Conservation (phyloP, 2,888 invertebrate genomes). For the Platerodrilus igneus region DNA sequence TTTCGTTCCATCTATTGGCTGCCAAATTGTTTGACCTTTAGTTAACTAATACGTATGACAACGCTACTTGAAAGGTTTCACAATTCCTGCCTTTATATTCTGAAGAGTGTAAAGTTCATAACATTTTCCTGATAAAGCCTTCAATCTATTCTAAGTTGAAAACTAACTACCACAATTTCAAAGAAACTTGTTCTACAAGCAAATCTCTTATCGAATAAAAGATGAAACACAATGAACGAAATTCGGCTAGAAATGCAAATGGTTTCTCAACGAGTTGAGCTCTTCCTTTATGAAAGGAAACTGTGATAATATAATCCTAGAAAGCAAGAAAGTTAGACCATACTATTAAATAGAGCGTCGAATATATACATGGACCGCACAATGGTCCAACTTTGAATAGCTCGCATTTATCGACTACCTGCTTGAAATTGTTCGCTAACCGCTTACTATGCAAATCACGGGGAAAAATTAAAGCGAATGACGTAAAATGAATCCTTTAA, state of each 20-base stretch:
- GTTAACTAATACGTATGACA: no score
- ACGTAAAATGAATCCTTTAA: constrained; percentile 15
- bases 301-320: constrained; percentile 32
- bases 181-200: no score
- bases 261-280: constrained; percentile 25
- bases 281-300: constrained; percentile 31
- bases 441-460: constrained; percentile 18
- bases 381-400: constrained; percentile 17
- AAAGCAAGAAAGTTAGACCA: constrained; percentile 30
- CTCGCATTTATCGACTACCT: constrained; percentile 27
- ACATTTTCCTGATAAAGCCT: no score
- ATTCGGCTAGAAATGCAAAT: constrained; percentile 33
- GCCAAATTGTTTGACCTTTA: no score
- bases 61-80: no score
- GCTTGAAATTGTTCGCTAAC: constrained; percentile 22
- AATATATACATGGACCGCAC: constrained; percentile 10
- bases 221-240: constrained; percentile 25
- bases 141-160: no score
- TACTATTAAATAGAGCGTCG: constrained; percentile 22
- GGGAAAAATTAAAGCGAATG: constrained; percentile 7
- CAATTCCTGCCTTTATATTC: no score
- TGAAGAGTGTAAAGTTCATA: no score
- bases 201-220: no score
- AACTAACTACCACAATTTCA: no score
- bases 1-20: no score